Percentiles rank a stretch among this genome's conserved stretches.
Evolutionary conservation across 2,888 invertebrate genomes (phyloP).

Genomic region (Fragum fragum): DNA sequence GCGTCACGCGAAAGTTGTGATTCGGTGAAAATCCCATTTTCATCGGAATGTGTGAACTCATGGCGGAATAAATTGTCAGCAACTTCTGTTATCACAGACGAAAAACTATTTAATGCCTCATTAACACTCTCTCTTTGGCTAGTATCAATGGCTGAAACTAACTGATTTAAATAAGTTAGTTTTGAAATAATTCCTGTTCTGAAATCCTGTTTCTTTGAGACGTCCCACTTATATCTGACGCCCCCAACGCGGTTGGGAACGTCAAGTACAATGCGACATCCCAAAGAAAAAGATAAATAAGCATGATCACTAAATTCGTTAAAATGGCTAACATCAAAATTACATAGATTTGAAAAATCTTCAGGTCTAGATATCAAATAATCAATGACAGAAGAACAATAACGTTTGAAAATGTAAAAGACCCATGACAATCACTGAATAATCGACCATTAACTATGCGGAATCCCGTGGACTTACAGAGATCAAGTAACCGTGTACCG

Average conservation of each 20-base stretch:
- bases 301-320: constrained; percentile 20
- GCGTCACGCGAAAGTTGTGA: neutral
- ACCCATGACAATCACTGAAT: neutral
- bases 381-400: constrained; percentile 10
- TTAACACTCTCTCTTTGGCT: neutral
- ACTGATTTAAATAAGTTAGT: constrained; percentile 9
- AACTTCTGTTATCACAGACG: neutral
- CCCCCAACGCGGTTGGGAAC: neutral
- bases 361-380: constrained; percentile 5
- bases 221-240: neutral
- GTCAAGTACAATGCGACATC: neutral
- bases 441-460: constrained; percentile 33
- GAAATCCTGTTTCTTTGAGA: neutral
- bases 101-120: neutral
- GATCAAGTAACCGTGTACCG: constrained; percentile 19
- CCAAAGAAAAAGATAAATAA: neutral
- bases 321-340: neutral
- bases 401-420: neutral
- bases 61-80: neutral
- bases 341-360: neutral
- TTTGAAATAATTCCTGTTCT: neutral
- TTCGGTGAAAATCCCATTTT: neutral
- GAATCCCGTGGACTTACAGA: constrained; percentile 34
- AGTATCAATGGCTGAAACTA: neutral
- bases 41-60: neutral